A percentile compares a stretch with the other conserved stretches of the same genome.
Evolutionary conservation across 2,113 vertebrate genomes (phyloP).

Genomic region (Saguinus midas): DNA sequence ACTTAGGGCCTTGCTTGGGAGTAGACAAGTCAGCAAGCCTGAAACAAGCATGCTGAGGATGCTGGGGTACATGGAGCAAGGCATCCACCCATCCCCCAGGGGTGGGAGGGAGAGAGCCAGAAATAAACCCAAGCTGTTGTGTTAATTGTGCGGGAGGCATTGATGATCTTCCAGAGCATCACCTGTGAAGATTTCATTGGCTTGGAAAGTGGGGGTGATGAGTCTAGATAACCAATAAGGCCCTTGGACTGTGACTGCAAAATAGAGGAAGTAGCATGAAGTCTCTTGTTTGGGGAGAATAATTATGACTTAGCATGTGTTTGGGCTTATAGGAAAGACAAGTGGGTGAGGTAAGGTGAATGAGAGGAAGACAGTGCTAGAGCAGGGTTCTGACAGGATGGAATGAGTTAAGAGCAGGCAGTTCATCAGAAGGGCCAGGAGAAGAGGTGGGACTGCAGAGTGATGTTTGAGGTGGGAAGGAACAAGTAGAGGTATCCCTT

Average conservation of each 20-base stretch:
- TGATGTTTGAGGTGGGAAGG: background rate
- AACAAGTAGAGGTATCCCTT: fast-evolving
- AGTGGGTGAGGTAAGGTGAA: no score
- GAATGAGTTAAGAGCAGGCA: background rate
- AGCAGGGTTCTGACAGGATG: background rate
- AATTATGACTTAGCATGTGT: background rate
- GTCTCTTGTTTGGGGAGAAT: background rate
- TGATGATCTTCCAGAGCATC: background rate
- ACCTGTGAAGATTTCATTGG: background rate
- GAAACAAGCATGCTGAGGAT: background rate
- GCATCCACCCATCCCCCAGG: background rate
- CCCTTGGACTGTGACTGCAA: background rate
- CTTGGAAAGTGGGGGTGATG: background rate
- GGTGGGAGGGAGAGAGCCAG: background rate
- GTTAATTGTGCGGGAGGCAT: fast-evolving
- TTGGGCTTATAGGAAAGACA: background rate
- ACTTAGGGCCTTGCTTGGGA: background rate
- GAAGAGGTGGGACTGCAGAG: background rate
- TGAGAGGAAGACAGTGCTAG: background rate
- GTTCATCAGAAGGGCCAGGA: background rate
- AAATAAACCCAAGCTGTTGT: background rate
- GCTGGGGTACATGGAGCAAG: no score
- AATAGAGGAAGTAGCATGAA: background rate
- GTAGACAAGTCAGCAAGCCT: background rate
- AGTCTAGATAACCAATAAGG: background rate